These are phyloP conservation scores for Montipora foliosa DNA, from an alignment of 64 coral and sea anemone species.

Conservation along the genomic window DNA sequence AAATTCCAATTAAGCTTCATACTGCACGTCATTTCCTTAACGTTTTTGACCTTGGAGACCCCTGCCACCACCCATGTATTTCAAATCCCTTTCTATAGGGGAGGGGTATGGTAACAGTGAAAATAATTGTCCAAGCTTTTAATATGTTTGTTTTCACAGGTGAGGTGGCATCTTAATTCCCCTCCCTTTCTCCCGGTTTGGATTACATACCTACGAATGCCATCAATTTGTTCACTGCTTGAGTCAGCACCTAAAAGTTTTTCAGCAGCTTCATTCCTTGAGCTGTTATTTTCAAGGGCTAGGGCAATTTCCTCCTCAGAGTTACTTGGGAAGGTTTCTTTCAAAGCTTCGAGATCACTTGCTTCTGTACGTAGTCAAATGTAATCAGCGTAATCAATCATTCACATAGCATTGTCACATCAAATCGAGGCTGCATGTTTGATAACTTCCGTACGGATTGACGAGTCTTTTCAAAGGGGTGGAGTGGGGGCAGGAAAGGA, in stretches of 20 bases:
- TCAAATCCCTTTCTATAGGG: not conserved
- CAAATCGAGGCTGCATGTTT: slow-evolving; percentile 1
- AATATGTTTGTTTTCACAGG: not conserved
- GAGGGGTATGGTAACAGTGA: not conserved
- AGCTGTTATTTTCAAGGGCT: slow-evolving; percentile 23
- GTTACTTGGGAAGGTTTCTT: slow-evolving; percentile 30
- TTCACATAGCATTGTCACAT: slow-evolving; percentile 11
- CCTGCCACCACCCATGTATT: not conserved
- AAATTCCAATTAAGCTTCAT: not conserved
- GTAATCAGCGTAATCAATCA: not conserved
- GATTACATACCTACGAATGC: slow-evolving; percentile 3
- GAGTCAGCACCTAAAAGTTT: not conserved
- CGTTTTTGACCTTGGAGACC: not conserved
- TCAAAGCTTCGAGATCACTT: not conserved
- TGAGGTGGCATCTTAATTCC: not conserved
- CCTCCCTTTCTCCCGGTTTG: slow-evolving; percentile 6
- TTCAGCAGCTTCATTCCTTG: slow-evolving; percentile 40
- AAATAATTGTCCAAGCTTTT: not conserved
- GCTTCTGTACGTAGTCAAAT: slow-evolving; percentile 3
- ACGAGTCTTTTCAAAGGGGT: not conserved
- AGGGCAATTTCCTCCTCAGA: slow-evolving; percentile 37
- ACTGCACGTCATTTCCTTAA: not conserved
- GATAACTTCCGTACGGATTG: not conserved
- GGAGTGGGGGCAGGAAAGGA: not conserved
- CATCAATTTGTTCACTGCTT: slow-evolving; percentile 11